Evolutionary conservation across 2,797 vertebrate genomes (phyloP), one percentile per base, ranked within the genome.

Genomic region (Characodon lateralis): DNA sequence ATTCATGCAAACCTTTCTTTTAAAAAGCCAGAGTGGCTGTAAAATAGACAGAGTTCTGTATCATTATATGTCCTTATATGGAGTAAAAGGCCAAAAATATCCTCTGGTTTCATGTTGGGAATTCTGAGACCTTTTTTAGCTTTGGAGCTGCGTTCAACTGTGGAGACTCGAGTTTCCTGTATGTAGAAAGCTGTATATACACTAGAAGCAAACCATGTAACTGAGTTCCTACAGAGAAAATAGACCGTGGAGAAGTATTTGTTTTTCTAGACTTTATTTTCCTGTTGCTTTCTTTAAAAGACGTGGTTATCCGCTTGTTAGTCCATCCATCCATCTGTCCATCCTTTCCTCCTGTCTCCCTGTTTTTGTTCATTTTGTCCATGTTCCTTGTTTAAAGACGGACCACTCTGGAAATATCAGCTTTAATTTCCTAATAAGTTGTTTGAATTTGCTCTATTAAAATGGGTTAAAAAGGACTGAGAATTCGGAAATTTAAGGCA

Each of bases 51-150:
- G 50, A 9, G 79, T 75, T 76, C 61, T 50, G 76, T 80, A 72
- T 83, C 73, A 78, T 86, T 81, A 72, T 79, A 89, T 87, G 74
- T n/a, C 90, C 90, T 86, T 91, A 89, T 89, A 92, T 84, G 90
- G 93, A 28, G 48, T 43, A 68, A 51, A 43, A 41, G 65, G 80
- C 84, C 80, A 58, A 85, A 92, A 92, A 93, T 92, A 92, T 43
- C 69, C 83, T 68, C 35, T 3, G 50, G 80, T 75, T 78, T 85
- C 66, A 83, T 59, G 39, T 72, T 77, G 68, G 79, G 79, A 85
- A 81, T 86, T 83, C 78, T 69, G 61, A 75, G 9, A 18, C 69
- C 14, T 85, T 89, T 72, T 76, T 86, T 89, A 65, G 86, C 89
- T 71, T 80, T 73, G 10, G 5, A 69, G 13, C 41, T n/a, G 24